Evolutionary conservation across 2,797 vertebrate species (phyloP), one percentile per base, ranked within the genome.

Genomic region (Crenuchus spilurus): DNA sequence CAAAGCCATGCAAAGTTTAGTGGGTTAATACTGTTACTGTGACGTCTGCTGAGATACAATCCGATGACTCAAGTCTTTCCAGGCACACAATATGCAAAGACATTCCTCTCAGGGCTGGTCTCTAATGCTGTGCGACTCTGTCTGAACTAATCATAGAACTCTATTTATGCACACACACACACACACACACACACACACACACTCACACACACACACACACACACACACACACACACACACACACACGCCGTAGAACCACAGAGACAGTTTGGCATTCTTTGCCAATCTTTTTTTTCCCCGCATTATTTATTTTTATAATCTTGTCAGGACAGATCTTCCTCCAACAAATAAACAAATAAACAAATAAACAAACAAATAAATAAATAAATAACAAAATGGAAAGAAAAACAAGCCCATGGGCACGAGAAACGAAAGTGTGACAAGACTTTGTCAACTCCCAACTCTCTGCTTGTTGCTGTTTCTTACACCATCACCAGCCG

Each of bases 331-430:
- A 26, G 49, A 70, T 74, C 60, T 64, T 78, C 64, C 65, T 78
- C 58, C 16, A 60, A 70, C 65, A 69, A 66, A 41, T 7, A 13
- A 44, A 6, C 1, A 16, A 52, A 52, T 6, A 28, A 24, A 10
- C n/a, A 30, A 26, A 22, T 7, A 13, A 44, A 6, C 1, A 16
- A 52, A 52, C 2, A 28, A 24, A 10, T 2, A 55, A 1, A 31
- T 4, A 67, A 37, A 66, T 42, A 26, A 37, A 51, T 6, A 37
- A 18, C 9, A 62, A 20, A 51, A n/a, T n/a, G n/a, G n/a, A 33
- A 31, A 70, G 49, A 70, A 39, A 64, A 70, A 79, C 67, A 70
- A 66, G 57, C 77, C 77, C 77, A 79, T 71, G 77, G 72, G 77
- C 52, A 65, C 26, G 22, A 65, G 39, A 71, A 46, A 7, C 42